These are phyloP conservation scores for Beris morrisii DNA, from an alignment of 2,888 invertebrate species.

Conservation along the genomic window DNA sequence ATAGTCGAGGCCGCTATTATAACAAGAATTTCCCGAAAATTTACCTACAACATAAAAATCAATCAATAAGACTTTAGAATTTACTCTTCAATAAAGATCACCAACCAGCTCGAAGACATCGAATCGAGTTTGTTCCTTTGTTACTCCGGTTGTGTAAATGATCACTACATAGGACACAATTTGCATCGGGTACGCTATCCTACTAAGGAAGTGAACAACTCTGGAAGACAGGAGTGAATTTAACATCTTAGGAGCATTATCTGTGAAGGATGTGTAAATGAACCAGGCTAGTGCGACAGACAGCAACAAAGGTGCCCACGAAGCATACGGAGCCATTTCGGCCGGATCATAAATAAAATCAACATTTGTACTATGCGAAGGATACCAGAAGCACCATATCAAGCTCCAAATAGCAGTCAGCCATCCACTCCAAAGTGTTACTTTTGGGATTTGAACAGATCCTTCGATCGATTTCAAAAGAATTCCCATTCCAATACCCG, in stretches of 20 bases:
- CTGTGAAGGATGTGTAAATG: slow-evolving; percentile 57
- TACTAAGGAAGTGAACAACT: slow-evolving; percentile 64
- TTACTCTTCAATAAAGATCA: neutral
- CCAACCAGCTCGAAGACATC: slow-evolving; percentile 63
- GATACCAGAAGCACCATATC: slow-evolving; percentile 63
- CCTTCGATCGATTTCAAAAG: slow-evolving; percentile 45
- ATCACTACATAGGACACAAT: slow-evolving; percentile 68
- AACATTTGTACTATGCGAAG: slow-evolving; percentile 61
- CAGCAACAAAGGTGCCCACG: slow-evolving; percentile 66
- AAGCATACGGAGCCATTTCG: slow-evolving; percentile 67
- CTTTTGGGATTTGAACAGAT: slow-evolving; percentile 21
- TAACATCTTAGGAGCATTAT: neutral
- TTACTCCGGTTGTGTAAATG: slow-evolving; percentile 66
- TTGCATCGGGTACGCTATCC: slow-evolving; percentile 68
- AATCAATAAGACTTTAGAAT: slow-evolving; percentile 35
- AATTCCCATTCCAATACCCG: slow-evolving; percentile 66
- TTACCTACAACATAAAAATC: slow-evolving; percentile 57
- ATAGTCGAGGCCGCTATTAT: slow-evolving; percentile 61
- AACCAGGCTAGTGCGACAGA: slow-evolving; percentile 66
- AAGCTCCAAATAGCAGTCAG: slow-evolving; percentile 44
- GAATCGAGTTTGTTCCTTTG: slow-evolving; percentile 64
- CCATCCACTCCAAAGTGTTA: slow-evolving; percentile 45
- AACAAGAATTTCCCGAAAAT: slow-evolving; percentile 59
- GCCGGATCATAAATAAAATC: slow-evolving; percentile 64
- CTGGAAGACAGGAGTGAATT: slow-evolving; percentile 58